Evolutionary conservation across 2,113 vertebrate species (phyloP), one percentile per base, ranked within the genome.

Genomic region (Zosterops japonicus): DNA sequence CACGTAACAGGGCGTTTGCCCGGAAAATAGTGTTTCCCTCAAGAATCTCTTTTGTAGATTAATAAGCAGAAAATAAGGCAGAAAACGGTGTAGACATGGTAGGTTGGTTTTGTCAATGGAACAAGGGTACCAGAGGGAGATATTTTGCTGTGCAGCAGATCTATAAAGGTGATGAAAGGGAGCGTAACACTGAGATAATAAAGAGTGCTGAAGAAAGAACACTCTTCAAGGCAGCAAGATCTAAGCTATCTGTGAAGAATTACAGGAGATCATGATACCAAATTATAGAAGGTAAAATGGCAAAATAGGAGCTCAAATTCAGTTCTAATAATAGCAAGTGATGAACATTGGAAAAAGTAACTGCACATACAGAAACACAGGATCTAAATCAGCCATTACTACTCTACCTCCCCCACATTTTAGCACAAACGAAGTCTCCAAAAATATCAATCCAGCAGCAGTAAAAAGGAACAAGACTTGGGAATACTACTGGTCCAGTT

Each of bases 1-100:
- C 4, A 59, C 42, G 24, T 50, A 22, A 29, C 13, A 44, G 21
- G 2, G 9, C 0, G 0, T 7, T 24, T 60, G 18, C 33, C 28
- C 78, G 47, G 11, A 14, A 93, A 82, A 55, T 28, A 42, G 3
- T 39, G 14, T 36, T 64, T 81, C 25, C 9, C 71, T 11, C 16
- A 22, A 67, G 9, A 61, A 83, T 47, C 18, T 60, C 25, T 71
- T 92, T 41, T 52, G 9, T 44, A 33, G 7, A 39, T 79, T 79
- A 71, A n/a, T 42, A 79, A 71, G 7, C 4, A 28, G 25, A 85
- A 79, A 83, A 71, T 21, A 76, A 36, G 5, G 5, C 23, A 12
- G 11, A 2, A 28, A n/a, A 2, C 22, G 75, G 4, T 6, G 17
- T 14, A 91, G 35, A 22, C 8, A 61, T 14, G 61, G 69, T 18